Percentiles rank a stretch among this genome's conserved stretches.
Evolutionary conservation across 2,888 invertebrate genomes (phyloP).

Genomic region (Brachypterus glaber): DNA sequence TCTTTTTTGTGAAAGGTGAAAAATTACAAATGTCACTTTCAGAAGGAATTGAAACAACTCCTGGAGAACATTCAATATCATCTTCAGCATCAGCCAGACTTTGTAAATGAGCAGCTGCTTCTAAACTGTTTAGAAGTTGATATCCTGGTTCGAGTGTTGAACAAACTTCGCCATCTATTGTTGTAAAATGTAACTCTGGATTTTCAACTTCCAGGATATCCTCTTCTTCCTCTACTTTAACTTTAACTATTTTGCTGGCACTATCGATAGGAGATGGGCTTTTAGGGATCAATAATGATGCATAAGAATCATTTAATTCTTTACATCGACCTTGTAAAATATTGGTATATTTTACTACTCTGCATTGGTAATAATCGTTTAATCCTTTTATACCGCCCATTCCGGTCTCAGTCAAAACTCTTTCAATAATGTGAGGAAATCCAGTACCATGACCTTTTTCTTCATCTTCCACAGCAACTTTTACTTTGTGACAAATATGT

Average conservation of each 20-base stretch:
- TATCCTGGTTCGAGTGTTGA: constrained; percentile 33
- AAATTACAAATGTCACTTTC: constrained; percentile 20
- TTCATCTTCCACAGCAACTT: constrained; percentile 46
- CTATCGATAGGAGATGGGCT: not conserved
- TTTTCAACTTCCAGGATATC: constrained; percentile 29
- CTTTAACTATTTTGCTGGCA: constrained; percentile 19
- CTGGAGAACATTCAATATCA: constrained; percentile 24
- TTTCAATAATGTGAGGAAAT: constrained; percentile 50
- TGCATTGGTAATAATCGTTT: constrained; percentile 48
- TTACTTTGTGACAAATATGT: constrained; percentile 42
- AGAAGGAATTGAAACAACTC: constrained; percentile 22
- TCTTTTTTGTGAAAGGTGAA: constrained; percentile 26
- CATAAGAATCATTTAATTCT: constrained; percentile 31
- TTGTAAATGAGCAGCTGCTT: constrained; percentile 31
- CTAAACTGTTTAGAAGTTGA: constrained; percentile 34
- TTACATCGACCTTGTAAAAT: constrained; percentile 32
- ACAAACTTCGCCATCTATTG: constrained; percentile 30
- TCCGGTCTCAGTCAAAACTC: constrained; percentile 51
- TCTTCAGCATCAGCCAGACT: constrained; percentile 24
- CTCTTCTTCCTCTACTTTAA: constrained; percentile 31
- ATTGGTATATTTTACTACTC: constrained; percentile 35
- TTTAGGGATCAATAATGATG: constrained; percentile 24
- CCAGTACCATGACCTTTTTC: constrained; percentile 36
- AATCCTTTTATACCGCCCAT: constrained; percentile 48
- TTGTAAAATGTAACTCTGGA: constrained; percentile 31